Evolutionary conservation across 2,888 invertebrate species (phyloP).

Genomic region (Balanococcus diminutus): DNA sequence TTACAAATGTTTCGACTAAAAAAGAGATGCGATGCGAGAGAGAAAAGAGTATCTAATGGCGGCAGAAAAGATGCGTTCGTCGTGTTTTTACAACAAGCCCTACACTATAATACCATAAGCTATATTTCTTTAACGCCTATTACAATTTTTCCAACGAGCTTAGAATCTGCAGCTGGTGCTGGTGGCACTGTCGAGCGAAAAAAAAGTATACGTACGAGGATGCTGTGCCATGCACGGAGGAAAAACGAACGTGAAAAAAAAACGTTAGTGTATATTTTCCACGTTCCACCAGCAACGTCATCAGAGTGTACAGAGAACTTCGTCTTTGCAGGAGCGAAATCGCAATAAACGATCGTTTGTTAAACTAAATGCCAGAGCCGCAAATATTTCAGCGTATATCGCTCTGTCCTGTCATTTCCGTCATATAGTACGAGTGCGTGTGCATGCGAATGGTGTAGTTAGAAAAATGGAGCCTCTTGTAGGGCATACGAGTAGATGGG

Average conservation of each 20-base stretch:
- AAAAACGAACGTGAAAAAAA: not conserved
- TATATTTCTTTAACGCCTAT: slow-evolving; percentile 2
- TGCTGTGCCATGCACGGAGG: not conserved
- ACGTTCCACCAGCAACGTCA: not conserved
- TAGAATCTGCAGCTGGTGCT: not conserved
- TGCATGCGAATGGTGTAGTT: not conserved
- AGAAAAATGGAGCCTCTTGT: too few relatives aligned
- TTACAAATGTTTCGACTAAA: slow-evolving; percentile 12
- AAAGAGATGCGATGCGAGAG: not conserved
- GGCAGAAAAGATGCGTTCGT: slow-evolving; percentile 1
- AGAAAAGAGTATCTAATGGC: not conserved
- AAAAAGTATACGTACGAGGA: not conserved
- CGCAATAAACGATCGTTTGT: slow-evolving; percentile 11
- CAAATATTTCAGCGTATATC: not conserved
- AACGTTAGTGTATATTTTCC: not conserved
- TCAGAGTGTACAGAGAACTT: not conserved
- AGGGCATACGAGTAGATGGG: not conserved
- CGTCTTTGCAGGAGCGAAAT: not conserved
- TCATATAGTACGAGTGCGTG: not conserved
- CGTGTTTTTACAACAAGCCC: not conserved
- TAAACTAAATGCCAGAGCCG: not conserved
- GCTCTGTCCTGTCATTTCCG: not conserved
- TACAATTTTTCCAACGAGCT: slow-evolving; percentile 1
- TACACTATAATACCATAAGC: slow-evolving; percentile 11
- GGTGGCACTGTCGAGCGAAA: not conserved